A percentile compares a stretch with the other conserved stretches of the same genome.
Evolutionary conservation across 92 coral and sea anemone species (phyloP).

Genomic region (Epizoanthus scotinus): DNA sequence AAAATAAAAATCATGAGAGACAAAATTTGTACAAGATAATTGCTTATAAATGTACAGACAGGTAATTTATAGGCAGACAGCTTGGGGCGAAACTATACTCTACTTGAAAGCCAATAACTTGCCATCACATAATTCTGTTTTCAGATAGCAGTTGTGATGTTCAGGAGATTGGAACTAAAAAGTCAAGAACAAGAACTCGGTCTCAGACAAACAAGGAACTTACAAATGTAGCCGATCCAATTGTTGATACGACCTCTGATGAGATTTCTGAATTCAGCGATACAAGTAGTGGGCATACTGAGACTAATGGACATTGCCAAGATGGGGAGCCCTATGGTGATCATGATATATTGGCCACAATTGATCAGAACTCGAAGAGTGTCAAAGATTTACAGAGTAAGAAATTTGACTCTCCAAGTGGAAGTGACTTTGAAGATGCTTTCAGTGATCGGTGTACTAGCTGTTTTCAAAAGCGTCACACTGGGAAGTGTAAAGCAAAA

Average conservation of each 20-base stretch:
- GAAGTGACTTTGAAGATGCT: conserved; percentile 10
- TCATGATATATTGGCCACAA: neutral
- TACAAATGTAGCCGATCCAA: neutral
- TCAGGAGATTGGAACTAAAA: neutral
- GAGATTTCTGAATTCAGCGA: neutral
- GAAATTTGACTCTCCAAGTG: neutral
- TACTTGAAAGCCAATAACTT: no score
- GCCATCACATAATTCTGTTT: neutral
- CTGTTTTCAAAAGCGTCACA: neutral
- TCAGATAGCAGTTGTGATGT: neutral
- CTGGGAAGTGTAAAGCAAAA: neutral
- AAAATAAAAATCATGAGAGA: no score
- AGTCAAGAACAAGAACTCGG: conserved; percentile 18
- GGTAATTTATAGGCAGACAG: no score
- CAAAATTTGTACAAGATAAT: no score
- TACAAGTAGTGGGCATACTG: neutral
- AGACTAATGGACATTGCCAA: conserved; percentile 4
- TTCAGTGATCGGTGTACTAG: neutral
- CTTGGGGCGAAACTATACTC: no score
- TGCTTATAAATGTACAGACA: no score
- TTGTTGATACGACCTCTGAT: neutral
- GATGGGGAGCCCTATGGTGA: neutral
- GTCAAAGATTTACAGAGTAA: neutral
- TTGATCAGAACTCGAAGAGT: neutral
- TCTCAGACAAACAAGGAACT: neutral